Base-by-base conservation (phyloP, 2,113 vertebrate species). In the Nematolebias whitei region DNA sequence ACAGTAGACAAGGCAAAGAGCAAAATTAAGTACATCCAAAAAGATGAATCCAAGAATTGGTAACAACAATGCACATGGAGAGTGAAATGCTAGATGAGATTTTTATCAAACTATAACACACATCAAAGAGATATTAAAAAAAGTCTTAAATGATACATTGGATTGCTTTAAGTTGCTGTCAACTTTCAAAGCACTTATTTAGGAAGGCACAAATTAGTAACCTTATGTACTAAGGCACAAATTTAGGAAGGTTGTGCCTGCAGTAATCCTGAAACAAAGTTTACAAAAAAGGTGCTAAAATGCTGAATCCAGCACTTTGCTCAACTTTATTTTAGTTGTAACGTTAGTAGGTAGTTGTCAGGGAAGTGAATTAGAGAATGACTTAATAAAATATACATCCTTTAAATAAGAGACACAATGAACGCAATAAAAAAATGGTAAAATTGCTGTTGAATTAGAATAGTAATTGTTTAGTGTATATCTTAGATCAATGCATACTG, bases 91-190 rank as follows among this genome's bases (percentile, higher is more conserved):
- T 41, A 50, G 43, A 15, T 61, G 20, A 74, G 51, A 26, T 44
- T 74, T 66, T 38, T n/a, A 73, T 81, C 49, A 55, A 57, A 71
- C 76, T 32, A 52, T 60, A 10, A 72, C 23, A 38, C 15, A 40
- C 38, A 69, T 60, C 16, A 19, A 4, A 7, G 38, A 61, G 59
- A 61, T 35, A 57, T 53, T 47, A 44, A 74, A 73, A 20, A 51
- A 18, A 16, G n/a, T n/a, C n/a, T n/a, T n/a, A n/a, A n/a, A n/a
- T n/a, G n/a, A n/a, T n/a, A n/a, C n/a, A n/a, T 77, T 43, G 29
- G 47, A 50, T 64, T 56, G 29, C 49, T 57, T 24, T 56, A 16
- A 47, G 52, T 64, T 49, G 47, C 14, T 71, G 56, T 50, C n/a
- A 48, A 29, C 26, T 29, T 3, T 7, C 3, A 29, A 29, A 29